Evolutionary conservation across 1,140 invertebrate genomes (phyloP), one percentile per base, ranked within the genome.

Genomic region (Plectrocnemia conspersa): DNA sequence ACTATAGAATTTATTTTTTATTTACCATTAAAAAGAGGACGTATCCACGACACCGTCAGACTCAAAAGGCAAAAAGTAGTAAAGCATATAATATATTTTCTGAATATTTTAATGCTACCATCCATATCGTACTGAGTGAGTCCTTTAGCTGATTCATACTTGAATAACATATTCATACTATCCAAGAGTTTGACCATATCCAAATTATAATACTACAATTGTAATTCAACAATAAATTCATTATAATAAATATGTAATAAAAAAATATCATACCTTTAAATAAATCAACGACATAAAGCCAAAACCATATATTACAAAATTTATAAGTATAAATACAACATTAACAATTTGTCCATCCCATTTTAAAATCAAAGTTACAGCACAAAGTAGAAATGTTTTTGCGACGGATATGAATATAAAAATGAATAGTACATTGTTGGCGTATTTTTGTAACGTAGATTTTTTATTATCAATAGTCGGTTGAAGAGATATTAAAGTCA

Each of bases 191-290:
- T n/a, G n/a, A n/a, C n/a, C n/a, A n/a, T n/a, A n/a, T n/a, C n/a
- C n/a, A n/a, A n/a, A n/a, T n/a, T n/a, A n/a, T n/a, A n/a, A n/a
- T n/a, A n/a, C n/a, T n/a, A n/a, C n/a, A n/a, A n/a, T n/a, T n/a
- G n/a, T n/a, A n/a, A n/a, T n/a, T n/a, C n/a, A n/a, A 50, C 11
- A 24, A 9, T 13, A 32, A 27, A 15, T n/a, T 24, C 5, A 44
- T 25, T 6, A 5, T 18, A 44, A 23, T 24, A 19, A 10, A 16
- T 41, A 41, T 41, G 11, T 5, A 19, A 41, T 7, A 25, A n/a
- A n/a, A n/a, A n/a, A n/a, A n/a, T n/a, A 29, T 18, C 5, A 47
- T 52, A 61, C 58, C 54, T 61, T 54, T 49, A 61, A 61, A 47
- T 61, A 61, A 6, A 61, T 15, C 15, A 61, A 40, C 13, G 56